Conservation (phyloP, 2,113 vertebrate species). For the Lota lota region DNA sequence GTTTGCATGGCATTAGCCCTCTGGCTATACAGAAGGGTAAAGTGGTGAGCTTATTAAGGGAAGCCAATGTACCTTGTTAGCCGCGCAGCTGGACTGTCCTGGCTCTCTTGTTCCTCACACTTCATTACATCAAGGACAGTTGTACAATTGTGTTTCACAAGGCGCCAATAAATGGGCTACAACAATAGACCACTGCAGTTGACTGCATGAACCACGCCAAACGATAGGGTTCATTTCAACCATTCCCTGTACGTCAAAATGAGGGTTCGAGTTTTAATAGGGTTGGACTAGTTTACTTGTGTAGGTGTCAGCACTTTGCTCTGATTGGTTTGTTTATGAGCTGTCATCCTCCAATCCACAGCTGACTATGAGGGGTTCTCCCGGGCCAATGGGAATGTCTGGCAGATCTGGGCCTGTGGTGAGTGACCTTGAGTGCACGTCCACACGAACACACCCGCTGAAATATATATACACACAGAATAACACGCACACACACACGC, state of each 20-base stretch:
- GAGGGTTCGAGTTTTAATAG: not conserved
- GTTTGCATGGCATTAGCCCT: not conserved
- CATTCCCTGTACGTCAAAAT: not conserved
- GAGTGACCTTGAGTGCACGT: slow-evolving; percentile 54
- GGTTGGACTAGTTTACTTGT: not conserved
- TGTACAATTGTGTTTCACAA: not conserved
- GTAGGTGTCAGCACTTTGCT: not conserved
- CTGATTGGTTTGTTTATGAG: slow-evolving; percentile 26
- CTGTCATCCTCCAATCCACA: slow-evolving; percentile 60
- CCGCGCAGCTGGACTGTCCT: not conserved
- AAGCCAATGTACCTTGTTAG: not conserved
- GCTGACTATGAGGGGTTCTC: slow-evolving; percentile 90
- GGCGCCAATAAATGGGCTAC: not conserved
- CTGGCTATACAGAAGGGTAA: not conserved
- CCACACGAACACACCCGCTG: not conserved
- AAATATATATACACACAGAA: not conserved
- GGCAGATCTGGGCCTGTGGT: slow-evolving; percentile 95
- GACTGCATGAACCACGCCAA: not conserved
- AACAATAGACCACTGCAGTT: not conserved
- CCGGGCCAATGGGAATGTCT: slow-evolving; percentile 89
- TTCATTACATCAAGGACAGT: not conserved
- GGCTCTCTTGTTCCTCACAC: not conserved
- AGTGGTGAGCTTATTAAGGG: not conserved
- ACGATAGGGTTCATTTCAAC: not conserved
- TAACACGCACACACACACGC: not conserved